Evolutionary conservation across 2,113 vertebrate genomes (phyloP), one percentile per base, ranked within the genome.

Genomic region (Alexandromys fortis): DNA sequence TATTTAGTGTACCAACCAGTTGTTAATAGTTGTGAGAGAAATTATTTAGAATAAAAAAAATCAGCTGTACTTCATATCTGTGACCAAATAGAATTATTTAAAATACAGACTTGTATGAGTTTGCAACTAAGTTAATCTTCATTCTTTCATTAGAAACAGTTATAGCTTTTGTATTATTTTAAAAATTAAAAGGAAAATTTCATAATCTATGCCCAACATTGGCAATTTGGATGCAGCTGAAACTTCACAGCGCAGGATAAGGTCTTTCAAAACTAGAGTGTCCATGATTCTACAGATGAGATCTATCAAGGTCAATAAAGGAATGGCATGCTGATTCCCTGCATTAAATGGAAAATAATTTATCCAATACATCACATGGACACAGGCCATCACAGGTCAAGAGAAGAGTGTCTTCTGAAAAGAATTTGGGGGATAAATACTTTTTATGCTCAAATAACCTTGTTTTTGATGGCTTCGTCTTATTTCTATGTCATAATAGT

Each of bases 381-480:
- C 90, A 94, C 49, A 94, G 55, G 90, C 79, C 79, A 75, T 65
- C 61, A 68, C 55, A 88, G 93, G 58, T 77, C 79, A 93, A 21
- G 68, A 81, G n/a, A 55, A 68, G n/a, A 63, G 26, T 82, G 16
- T n/a, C 94, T 82, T 65, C 55, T 42, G 38, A 63, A 92, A 16
- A 96, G 38, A 79, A 87, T 85, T 8, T 38, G 11, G 22, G 19
- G 68, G 2, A 76, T 82, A 73, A 86, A 65, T 94, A 63, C 86
- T 28, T 49, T 92, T 94, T 91, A 86, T 96, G 81, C 17, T 33
- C 38, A 81, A 68, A 86, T 88, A 79, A 95, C 67, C 81, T 95
- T 95, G 63, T 89, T 77, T 90, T 68, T 90, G 79, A 96, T 96
- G 90, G 38, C 85, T 97, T 96, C 94, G 94, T 96, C 70, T 87